These are phyloP conservation scores for Stigmatopora argus DNA, from an alignment of 2,113 vertebrate genomes.

Conservation along the genomic window DNA sequence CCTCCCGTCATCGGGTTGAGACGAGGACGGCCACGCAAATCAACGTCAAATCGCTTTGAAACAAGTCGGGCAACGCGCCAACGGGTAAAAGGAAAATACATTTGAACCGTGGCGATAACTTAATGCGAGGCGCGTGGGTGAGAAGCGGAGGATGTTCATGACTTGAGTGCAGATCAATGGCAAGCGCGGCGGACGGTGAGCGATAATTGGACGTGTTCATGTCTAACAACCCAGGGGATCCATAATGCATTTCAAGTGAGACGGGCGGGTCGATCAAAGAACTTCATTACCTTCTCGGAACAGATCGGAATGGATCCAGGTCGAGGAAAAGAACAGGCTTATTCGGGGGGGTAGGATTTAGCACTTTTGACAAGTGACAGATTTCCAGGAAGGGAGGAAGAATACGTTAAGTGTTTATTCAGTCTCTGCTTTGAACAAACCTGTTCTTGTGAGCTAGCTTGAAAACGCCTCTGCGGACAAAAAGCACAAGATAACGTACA, in stretches of 20 bases:
- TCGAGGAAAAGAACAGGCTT: background rate
- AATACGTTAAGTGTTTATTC: slow-evolving; percentile 26
- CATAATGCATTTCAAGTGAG: slow-evolving; percentile 26
- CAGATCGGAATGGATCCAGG: slow-evolving; percentile 1
- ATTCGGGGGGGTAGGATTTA: background rate
- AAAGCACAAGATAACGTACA: background rate
- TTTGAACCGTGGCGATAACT: slow-evolving; percentile 5
- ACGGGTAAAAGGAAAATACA: slow-evolving; percentile 27
- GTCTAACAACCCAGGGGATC: slow-evolving; percentile 21
- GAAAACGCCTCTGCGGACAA: slow-evolving; percentile 13
- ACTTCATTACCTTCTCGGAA: slow-evolving; percentile 39
- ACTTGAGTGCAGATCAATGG: slow-evolving; percentile 20
- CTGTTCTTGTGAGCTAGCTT: slow-evolving; percentile 54
- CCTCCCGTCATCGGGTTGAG: slow-evolving; percentile 10
- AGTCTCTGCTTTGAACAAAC: slow-evolving; percentile 47
- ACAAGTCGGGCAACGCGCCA: slow-evolving; percentile 17
- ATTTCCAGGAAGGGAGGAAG: background rate
- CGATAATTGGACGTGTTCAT: slow-evolving; percentile 10
- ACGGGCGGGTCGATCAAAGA: slow-evolving; percentile 26
- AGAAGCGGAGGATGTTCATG: background rate
- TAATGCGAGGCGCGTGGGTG: slow-evolving; percentile 3
- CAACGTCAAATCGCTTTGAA: slow-evolving; percentile 18
- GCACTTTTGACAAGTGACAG: background rate
- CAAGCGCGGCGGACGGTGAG: slow-evolving; percentile 6
- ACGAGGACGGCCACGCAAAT: slow-evolving; percentile 20